Base-by-base conservation (phyloP, 2,888 invertebrate species). In the Osmoderma eremita region DNA sequence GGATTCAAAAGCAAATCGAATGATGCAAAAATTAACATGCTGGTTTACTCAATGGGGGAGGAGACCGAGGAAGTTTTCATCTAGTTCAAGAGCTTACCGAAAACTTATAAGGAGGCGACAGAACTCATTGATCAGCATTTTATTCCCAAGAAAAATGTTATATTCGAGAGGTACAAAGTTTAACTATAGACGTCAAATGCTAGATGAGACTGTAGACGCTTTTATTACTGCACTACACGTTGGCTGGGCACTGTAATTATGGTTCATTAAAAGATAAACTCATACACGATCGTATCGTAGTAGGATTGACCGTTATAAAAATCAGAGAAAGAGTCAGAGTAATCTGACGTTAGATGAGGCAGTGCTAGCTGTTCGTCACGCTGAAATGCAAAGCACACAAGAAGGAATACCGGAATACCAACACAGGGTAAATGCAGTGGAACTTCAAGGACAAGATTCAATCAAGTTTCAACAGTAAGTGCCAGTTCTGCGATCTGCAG, bases 271-370 rank as follows among this genome's bases (percentile, higher is more conserved):
- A 70, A 48, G 70, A 75, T 5, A 67, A 75, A 17, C 53, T 77
- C 5, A 76, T 77, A 4, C 67, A 76, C 24, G 77, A 77, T 53
- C 61, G 73, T 17, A 77, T 77, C 49, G 72, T 5, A n/a, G 74
- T 75, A 8, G 76, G 75, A 0, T 65, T 78, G 50, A n/a, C 15
- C n/a, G 74, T 76, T 51, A 22, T 30, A 3, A 70, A 63, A 68
- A 70, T 72, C 0, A 71, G 70, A 8, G 74, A 76, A 65, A 68
- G 66, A 20, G 67, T 3, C 53, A 41, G 5, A 38, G 67, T 8
- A 71, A 71, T 49, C 38, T 73, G 12, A 73, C 73, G 0, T 64
- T 75, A 61, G 70, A 71, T 53, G 54, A 72, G n/a, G 73, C 70
- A 41, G 61, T 73, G 10, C 56, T 69, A 15, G 69, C 70, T 18